Evolutionary conservation across 2,888 invertebrate genomes (phyloP).

Genomic region (Tenthredo notha): DNA sequence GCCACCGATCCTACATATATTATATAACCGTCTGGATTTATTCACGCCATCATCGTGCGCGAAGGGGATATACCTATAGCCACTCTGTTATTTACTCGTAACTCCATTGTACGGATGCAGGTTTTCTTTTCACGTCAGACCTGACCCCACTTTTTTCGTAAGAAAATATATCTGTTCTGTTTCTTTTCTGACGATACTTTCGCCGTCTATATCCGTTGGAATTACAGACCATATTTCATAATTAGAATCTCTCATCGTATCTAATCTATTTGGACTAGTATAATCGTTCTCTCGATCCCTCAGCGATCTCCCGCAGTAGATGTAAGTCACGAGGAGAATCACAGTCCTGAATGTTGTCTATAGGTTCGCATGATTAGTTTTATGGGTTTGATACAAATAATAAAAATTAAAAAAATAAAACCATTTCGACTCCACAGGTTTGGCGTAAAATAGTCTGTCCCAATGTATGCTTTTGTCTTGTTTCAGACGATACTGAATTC

Average conservation of each 20-base stretch:
- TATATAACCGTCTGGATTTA: not conserved
- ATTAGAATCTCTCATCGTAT: not conserved
- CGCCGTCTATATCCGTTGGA: not conserved
- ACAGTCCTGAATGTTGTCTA: not conserved
- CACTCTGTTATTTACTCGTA: conserved; percentile 4
- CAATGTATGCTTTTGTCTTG: conserved; percentile 75
- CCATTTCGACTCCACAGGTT: not conserved
- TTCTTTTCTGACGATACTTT: not conserved
- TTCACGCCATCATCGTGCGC: conserved; percentile 11
- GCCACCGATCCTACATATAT: conserved; percentile 59
- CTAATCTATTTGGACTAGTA: not conserved
- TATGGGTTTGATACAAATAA: too few species aligned
- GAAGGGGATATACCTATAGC: not conserved
- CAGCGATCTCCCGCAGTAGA: not conserved
- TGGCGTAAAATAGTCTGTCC: conserved; percentile 76
- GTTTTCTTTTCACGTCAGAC: not conserved
- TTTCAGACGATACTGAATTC: conserved; percentile 99
- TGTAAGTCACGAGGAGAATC: not conserved
- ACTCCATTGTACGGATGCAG: not conserved
- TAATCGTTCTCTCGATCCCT: not conserved
- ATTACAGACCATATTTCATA: not conserved
- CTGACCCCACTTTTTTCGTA: not conserved
- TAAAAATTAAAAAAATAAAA: too few species aligned
- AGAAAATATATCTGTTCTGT: not conserved
- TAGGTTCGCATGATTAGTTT: too few species aligned